Evolutionary conservation across 2,888 invertebrate species (phyloP).

Genomic region (Arenicola marina): DNA sequence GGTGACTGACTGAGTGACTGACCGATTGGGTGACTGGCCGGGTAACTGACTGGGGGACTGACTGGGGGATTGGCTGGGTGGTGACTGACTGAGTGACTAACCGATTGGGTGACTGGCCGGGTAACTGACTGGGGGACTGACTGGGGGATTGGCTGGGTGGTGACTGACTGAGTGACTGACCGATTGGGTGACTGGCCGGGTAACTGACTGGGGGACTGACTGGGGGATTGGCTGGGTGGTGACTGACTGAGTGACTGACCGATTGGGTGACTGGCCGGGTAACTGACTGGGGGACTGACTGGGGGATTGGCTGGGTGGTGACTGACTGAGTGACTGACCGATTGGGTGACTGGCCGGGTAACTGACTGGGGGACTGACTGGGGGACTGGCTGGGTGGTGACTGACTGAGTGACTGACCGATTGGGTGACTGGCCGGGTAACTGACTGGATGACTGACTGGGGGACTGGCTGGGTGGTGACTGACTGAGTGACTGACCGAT

Average conservation of each 20-base stretch:
- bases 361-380: slow-evolving; percentile 2
- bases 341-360: not conserved
- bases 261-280: not conserved
- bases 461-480: not conserved
- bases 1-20: slow-evolving; percentile 3
- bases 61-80: not conserved
- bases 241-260: slow-evolving; percentile 2
- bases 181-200: not conserved
- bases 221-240: too few species aligned
- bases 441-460: slow-evolving; percentile 4
- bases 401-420: not conserved
- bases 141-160: too few species aligned
- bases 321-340: slow-evolving; percentile 2
- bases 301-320: too few species aligned
- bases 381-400: not conserved
- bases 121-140: slow-evolving; percentile 2
- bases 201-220: slow-evolving; percentile 2
- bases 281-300: slow-evolving; percentile 2
- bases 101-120: not conserved
- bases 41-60: slow-evolving; percentile 1
- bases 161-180: slow-evolving; percentile 2
- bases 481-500: slow-evolving; percentile 3
- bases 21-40: not conserved
- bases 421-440: not conserved
- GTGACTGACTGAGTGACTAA: too few species aligned